Evolutionary conservation across 1,140 invertebrate genomes (phyloP), one percentile per base, ranked within the genome.

Genomic region (Cephus cinctus): DNA sequence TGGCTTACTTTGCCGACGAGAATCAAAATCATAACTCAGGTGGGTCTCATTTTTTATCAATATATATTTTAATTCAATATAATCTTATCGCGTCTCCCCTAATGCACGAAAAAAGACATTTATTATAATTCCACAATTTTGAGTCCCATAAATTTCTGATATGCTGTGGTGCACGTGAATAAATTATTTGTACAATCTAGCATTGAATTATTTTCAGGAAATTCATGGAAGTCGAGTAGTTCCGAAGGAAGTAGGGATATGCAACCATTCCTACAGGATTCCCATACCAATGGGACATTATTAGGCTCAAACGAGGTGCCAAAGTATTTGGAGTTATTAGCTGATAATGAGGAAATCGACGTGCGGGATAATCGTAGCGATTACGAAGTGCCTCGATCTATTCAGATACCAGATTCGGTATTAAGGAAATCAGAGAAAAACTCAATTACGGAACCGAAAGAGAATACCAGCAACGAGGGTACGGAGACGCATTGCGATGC

Each of bases 241-340:
- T 59, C 70, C 23, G 70, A 71, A 20, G 65, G 65, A 41, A 76
- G 70, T 41, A 60, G 71, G 27, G 71, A 74, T 25, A 57, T 69
- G 47, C 70, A 74, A 19, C 68, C 74, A 0, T 71, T 75, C 19
- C 57, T 73, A 2, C 69, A 73, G 25, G 69, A 70, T 44, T 67
- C 67, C 1, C 60, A 65, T 16, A 58, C 62, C 4, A 56, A 59
- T 4, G 45, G 49, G 2, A 43, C 52, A 9, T 49, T 58, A 1
- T 59, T 68, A 47, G 55, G 44, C 3, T 43, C 67, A 8, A 35
- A 48, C 3, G 65, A 68, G 42, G 27, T 63, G 11, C 80, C 81
- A 0, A 83, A 83, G 50, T 84, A 84, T 59, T 56, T 84, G 4
- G 80, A 83, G 55, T 56, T 84, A 27, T 66, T 83, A 20, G 64